phyloP scores from a whole-genome alignment of 2,797 vertebrate genomes.

The Myotis vivesi region DNA sequence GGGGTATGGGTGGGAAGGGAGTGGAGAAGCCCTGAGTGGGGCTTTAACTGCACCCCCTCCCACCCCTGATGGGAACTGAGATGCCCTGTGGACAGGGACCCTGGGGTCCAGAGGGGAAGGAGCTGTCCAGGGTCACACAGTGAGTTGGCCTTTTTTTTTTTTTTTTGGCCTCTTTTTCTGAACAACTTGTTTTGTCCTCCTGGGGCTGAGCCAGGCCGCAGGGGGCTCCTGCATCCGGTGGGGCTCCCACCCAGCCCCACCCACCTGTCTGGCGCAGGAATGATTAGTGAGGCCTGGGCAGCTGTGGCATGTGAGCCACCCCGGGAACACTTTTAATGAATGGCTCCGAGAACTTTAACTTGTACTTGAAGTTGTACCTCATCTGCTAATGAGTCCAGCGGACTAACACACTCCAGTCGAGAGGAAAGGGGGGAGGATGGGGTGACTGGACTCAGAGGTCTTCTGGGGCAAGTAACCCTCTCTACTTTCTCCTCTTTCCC shows the following conservation, averaged over 20 bases:
- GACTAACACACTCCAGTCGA: neutral
- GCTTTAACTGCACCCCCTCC: neutral
- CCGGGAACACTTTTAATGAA: conserved; percentile 82
- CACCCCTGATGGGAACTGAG: neutral
- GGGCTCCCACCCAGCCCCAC: accelerated
- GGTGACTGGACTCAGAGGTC: neutral
- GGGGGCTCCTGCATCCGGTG: neutral
- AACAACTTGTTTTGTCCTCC: neutral
- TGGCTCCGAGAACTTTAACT: conserved; percentile 74
- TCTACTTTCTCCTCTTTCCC: neutral
- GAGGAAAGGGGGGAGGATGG: neutral
- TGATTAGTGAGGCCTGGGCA: conserved; percentile 75
- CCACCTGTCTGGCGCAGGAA: conserved; percentile 61
- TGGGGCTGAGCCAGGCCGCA: neutral
- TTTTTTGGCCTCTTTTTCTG: neutral
- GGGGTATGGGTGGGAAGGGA: too few species aligned
- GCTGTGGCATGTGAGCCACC: conserved; percentile 68
- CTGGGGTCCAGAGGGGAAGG: neutral
- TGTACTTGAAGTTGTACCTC: conserved; percentile 79
- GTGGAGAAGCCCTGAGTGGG: neutral
- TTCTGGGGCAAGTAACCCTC: neutral
- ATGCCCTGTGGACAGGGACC: neutral
- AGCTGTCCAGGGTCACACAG: neutral
- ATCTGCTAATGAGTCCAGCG: conserved; percentile 82
- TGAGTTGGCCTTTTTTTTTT: neutral